Conservation (phyloP, 2,797 vertebrate species). For the Phalanger gymnotis region DNA sequence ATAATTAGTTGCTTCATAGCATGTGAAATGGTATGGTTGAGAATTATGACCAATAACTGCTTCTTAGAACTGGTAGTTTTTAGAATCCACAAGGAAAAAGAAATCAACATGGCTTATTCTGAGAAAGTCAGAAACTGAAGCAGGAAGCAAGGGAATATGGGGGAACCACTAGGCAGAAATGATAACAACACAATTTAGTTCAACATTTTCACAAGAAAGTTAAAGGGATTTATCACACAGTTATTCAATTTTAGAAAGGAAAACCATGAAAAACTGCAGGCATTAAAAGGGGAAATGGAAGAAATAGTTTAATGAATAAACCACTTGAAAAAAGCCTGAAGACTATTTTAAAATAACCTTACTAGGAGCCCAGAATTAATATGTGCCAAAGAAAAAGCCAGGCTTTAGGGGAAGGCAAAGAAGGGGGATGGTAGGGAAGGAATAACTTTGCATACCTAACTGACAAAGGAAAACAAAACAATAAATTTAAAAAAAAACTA, state of each 20-base stretch:
- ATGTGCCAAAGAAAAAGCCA: not conserved
- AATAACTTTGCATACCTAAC: not conserved
- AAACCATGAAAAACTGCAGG: not conserved
- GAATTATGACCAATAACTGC: not conserved
- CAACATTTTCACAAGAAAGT: not conserved
- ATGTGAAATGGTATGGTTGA: not conserved
- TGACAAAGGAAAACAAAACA: not conserved
- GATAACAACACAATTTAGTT: not conserved
- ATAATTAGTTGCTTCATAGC: not conserved
- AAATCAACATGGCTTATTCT: not conserved
- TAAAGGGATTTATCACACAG: not conserved
- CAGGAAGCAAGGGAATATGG: not conserved
- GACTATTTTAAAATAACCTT: slow-evolving; percentile 4
- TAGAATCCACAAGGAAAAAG: not conserved
- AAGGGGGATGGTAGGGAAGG: not conserved
- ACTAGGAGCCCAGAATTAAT: slow-evolving; percentile 27
- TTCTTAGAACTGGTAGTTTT: not conserved
- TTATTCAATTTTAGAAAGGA: not conserved
- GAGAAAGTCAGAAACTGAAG: not conserved
- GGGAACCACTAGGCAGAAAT: not conserved
- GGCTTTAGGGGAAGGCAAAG: not conserved
- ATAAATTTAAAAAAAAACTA: not conserved
- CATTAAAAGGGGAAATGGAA: not conserved
- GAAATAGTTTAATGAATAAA: not conserved
- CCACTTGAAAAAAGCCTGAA: not conserved